These are phyloP conservation scores for Agonopterix alstromeriana DNA, from an alignment of 2,888 invertebrate species.

Conservation along the genomic window DNA sequence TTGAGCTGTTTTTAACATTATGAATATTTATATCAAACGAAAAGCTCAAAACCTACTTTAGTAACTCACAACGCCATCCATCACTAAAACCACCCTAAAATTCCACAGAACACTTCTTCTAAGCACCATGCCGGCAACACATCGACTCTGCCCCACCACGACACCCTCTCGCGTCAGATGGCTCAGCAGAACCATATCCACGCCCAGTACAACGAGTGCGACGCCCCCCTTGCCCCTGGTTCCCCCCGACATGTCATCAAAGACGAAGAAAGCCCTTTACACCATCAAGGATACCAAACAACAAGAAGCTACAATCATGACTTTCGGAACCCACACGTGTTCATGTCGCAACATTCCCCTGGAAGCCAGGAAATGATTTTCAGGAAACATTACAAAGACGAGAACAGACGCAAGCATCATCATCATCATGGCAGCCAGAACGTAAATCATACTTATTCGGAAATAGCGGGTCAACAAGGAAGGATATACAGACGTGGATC, in stretches of 20 bases:
- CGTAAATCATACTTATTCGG: slow-evolving; percentile 87
- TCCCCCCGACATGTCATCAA: slow-evolving; percentile 64
- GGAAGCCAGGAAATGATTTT: slow-evolving; percentile 67
- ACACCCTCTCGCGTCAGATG: slow-evolving; percentile 68
- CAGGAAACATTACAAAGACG: slow-evolving; percentile 67
- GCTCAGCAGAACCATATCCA: slow-evolving; percentile 70
- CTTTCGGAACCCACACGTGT: slow-evolving; percentile 67
- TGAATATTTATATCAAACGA: no score
- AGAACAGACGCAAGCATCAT: slow-evolving; percentile 62
- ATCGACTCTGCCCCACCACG: slow-evolving; percentile 82
- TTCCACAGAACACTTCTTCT: slow-evolving; percentile 89
- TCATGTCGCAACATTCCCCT: slow-evolving; percentile 67
- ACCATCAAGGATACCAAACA: slow-evolving; percentile 64
- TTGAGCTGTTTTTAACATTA: no score
- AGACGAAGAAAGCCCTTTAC: slow-evolving; percentile 62
- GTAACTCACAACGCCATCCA: not conserved
- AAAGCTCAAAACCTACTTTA: not conserved
- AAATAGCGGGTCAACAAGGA: slow-evolving; percentile 77
- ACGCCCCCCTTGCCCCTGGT: slow-evolving; percentile 59
- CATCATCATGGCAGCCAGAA: slow-evolving; percentile 74
- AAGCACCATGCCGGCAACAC: slow-evolving; percentile 82
- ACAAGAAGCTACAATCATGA: slow-evolving; percentile 69
- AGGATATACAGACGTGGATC: slow-evolving; percentile 70
- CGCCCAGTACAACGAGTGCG: slow-evolving; percentile 74
- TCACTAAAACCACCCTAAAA: slow-evolving; percentile 4